These are phyloP conservation scores for Anser cygnoides DNA, from an alignment of 2,113 vertebrate species.

Conservation along the genomic window DNA sequence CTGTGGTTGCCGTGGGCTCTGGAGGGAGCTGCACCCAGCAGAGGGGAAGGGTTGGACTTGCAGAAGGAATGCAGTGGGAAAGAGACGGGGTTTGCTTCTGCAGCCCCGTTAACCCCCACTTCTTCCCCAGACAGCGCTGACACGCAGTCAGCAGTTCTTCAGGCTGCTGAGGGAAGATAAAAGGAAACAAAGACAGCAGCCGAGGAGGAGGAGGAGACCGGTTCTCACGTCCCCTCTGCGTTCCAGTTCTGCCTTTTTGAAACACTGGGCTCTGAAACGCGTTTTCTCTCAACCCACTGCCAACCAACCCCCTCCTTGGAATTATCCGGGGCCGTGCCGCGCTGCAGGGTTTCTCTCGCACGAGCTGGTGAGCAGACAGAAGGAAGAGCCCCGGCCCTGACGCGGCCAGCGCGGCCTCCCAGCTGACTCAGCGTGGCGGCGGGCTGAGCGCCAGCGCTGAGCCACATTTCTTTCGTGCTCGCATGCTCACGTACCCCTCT, in stretches of 20 bases:
- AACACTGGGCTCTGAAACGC: background rate
- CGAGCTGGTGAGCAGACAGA: background rate
- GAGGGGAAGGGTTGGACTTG: background rate
- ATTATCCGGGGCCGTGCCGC: fast-evolving
- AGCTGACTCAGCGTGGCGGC: slow-evolving; percentile 4
- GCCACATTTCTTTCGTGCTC: background rate
- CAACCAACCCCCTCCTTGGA: background rate
- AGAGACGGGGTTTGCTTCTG: background rate
- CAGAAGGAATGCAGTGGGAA: background rate
- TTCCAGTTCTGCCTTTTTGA: background rate
- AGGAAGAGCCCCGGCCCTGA: background rate
- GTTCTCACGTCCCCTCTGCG: background rate
- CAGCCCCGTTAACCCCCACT: background rate
- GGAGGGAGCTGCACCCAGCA: background rate
- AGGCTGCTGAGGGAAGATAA: slow-evolving; percentile 28
- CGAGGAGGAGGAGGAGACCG: background rate
- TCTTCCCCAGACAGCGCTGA: background rate
- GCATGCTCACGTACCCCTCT: background rate
- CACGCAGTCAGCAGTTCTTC: background rate
- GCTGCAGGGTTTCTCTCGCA: background rate
- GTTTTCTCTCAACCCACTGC: fast-evolving
- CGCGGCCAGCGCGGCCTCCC: background rate
- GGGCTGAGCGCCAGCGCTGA: background rate
- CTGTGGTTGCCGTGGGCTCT: background rate
- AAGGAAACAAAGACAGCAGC: background rate